Conservation (phyloP, 2,797 vertebrate genomes). For the Dendrocincla tyrannina region DNA sequence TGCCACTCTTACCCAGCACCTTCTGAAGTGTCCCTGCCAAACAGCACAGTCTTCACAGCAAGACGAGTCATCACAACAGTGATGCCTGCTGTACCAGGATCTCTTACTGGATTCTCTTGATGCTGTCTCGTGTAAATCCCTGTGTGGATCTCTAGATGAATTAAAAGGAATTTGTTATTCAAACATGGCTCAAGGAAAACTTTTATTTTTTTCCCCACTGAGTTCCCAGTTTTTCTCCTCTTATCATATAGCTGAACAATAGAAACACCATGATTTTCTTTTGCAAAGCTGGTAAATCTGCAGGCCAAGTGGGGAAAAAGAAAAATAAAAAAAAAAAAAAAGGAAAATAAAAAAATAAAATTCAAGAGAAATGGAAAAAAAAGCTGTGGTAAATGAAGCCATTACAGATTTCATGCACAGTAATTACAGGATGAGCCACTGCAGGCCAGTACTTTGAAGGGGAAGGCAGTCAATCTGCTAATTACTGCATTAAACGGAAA, state of each 20-base stretch:
- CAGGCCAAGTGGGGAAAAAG: neutral
- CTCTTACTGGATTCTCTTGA: neutral
- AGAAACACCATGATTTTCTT: neutral
- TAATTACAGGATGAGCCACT: neutral
- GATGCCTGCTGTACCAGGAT: neutral
- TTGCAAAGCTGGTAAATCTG: neutral
- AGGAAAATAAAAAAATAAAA: neutral
- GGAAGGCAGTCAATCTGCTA: neutral
- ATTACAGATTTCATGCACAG: neutral
- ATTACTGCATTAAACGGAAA: neutral
- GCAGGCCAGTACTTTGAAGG: neutral
- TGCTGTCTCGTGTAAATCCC: neutral
- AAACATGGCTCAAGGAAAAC: neutral
- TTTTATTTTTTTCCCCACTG: neutral
- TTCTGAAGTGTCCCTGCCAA: neutral
- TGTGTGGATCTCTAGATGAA: neutral
- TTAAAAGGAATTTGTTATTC: neutral
- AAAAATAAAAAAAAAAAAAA: neutral
- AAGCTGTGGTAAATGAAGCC: neutral
- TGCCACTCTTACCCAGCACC: neutral
- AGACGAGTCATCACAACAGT: rapidly evolving
- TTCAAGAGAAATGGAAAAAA: neutral
- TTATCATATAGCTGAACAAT: neutral
- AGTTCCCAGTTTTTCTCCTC: neutral
- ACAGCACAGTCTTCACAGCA: neutral